phyloP scores from a whole-genome alignment of 2,797 vertebrate genomes.

The Amazona ochrocephala region DNA sequence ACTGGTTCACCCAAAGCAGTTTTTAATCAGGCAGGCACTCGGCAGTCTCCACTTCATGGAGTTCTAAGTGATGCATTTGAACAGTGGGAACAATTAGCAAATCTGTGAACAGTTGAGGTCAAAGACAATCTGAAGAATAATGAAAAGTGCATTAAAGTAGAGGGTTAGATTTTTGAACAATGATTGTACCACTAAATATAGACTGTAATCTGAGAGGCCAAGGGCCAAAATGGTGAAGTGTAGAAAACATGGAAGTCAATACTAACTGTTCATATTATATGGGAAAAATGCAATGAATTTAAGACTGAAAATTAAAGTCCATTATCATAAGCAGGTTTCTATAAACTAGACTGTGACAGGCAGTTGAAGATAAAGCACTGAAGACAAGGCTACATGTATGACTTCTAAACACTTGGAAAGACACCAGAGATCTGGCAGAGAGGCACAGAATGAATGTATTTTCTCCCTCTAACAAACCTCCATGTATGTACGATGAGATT shows the following conservation, averaged over 20 bases:
- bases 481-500: not conserved
- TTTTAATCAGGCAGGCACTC: not conserved
- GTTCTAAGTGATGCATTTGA: not conserved
- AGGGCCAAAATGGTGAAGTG: not conserved
- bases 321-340: not conserved
- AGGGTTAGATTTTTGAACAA: not conserved
- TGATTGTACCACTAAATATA: not conserved
- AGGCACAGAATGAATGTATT: not conserved
- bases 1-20: not conserved
- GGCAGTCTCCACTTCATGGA: not conserved
- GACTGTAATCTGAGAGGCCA: not conserved
- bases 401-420: constrained; percentile 8
- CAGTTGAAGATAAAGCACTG: not conserved
- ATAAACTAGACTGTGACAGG: not conserved
- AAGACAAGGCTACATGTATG: not conserved
- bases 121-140: not conserved
- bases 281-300: not conserved
- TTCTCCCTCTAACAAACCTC: not conserved
- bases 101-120: not conserved
- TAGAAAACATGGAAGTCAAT: not conserved
- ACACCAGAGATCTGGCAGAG: not conserved
- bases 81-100: not conserved
- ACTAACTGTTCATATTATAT: not conserved
- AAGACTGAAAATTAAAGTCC: constrained; percentile 12
- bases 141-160: not conserved